These are phyloP conservation scores for Podarcis cretensis DNA, from an alignment of 2,113 vertebrate species.

Conservation along the genomic window DNA sequence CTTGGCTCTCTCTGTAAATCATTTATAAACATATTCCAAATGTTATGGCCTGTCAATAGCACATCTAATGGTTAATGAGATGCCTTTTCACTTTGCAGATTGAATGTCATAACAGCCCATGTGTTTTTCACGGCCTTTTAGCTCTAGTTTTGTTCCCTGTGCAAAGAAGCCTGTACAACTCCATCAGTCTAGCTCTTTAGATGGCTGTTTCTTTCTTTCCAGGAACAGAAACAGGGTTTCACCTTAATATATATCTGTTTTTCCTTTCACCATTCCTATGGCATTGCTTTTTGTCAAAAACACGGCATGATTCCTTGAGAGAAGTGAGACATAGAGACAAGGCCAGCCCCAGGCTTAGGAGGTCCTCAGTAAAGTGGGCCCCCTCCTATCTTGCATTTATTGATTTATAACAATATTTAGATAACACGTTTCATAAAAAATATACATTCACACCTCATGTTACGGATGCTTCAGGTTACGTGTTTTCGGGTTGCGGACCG, in stretches of 20 bases:
- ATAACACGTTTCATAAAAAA: no score
- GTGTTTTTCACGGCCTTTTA: conserved; percentile 58
- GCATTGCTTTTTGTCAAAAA: background rate
- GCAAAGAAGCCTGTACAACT: conserved; percentile 60
- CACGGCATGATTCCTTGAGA: background rate
- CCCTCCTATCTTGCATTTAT: background rate
- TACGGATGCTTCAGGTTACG: no score
- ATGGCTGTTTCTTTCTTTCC: conserved; percentile 49
- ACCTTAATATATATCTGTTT: conserved; percentile 49
- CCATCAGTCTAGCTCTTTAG: conserved; percentile 52
- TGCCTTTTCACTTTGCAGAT: conserved; percentile 69
- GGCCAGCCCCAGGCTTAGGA: background rate
- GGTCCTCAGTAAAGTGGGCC: no score
- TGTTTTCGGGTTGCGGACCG: no score
- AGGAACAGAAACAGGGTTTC: conserved; percentile 26
- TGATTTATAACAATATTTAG: no score
- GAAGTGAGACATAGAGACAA: background rate
- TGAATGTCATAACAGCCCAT: conserved; percentile 70
- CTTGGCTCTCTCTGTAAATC: conserved; percentile 66
- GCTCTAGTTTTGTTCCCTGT: conserved; percentile 62
- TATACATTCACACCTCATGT: no score
- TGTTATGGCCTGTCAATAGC: conserved; percentile 70
- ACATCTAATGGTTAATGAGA: conserved; percentile 75
- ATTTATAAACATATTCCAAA: conserved; percentile 71
- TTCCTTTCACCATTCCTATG: conserved; percentile 31